phyloP scores from a whole-genome alignment of 2,888 invertebrate species.

The Drosophila pullipes region DNA sequence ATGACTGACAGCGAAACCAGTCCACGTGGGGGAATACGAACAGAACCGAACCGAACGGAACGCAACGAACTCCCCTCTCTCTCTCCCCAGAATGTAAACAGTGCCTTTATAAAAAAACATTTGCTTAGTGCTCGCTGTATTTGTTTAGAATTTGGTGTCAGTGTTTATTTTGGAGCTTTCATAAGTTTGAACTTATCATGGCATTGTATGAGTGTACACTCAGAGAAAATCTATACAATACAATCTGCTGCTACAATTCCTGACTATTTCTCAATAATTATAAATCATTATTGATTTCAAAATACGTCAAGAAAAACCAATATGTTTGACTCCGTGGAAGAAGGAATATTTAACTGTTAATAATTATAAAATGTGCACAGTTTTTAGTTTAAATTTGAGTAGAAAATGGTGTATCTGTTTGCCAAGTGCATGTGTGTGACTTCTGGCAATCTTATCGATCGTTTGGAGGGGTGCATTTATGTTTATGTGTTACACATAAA shows the following conservation, averaged over 20 bases:
- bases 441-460: slow-evolving; percentile 28
- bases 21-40: slow-evolving; percentile 15
- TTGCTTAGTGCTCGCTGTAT: slow-evolving; percentile 15
- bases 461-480: not conserved
- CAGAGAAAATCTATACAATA: not conserved
- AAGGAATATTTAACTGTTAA: not conserved
- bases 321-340: not conserved
- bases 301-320: not conserved
- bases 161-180: slow-evolving; percentile 41
- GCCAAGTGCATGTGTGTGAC: not conserved
- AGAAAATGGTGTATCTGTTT: not conserved
- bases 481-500: not conserved
- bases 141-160: slow-evolving; percentile 26
- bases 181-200: slow-evolving; percentile 22
- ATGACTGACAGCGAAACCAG: slow-evolving; percentile 45
- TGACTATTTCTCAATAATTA: not conserved
- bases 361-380: not conserved
- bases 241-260: not conserved
- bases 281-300: not conserved
- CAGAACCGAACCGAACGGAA: not conserved
- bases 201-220: not conserved
- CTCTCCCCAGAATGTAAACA: slow-evolving; percentile 39
- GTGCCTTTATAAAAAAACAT: slow-evolving; percentile 12
- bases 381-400: not conserved
- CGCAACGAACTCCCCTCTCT: not conserved